Base-by-base conservation (phyloP, 2,888 invertebrate genomes). In the Macrophya annulata region DNA sequence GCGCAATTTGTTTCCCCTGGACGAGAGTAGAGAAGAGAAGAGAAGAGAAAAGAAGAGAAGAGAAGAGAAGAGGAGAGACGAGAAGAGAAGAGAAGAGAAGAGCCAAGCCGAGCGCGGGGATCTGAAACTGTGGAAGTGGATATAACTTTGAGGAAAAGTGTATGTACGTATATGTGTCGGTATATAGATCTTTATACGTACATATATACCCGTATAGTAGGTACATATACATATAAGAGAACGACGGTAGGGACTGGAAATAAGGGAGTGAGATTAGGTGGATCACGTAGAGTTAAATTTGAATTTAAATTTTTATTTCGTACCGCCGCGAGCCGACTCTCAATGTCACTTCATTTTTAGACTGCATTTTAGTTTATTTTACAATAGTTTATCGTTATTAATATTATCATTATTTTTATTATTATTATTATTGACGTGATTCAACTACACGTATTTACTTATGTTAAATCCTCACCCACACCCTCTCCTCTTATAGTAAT, bases 161-260 rank as follows among this genome's bases (percentile, higher is more conserved):
- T 59, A 51, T 82, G 37, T 72, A 55, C 48, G 48, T 71, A 40
- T 72, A 74, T 84, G 72, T 84, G 55, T 74, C 51, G 55, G 76
- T 79, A n/a, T 77, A 85, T 82, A 84, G 59, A 85, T 74, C 37
- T 87, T 84, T 83, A 77, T 87, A 48, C 71, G 84, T 85, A 83
- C 85, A 85, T 86, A 81, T 83, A 62, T 85, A 79, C 62, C 17
- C 51, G 55, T 76, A 51, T 76, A 79, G 1, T 40, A 55, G 55
- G 21, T 31, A 31, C 31, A 77, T n/a, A 74, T 31, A 31, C 31
- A 77, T n/a, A 74, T 68, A 68, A 77, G 51, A 81, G 81, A 59
- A 81, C 40, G 59, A 81, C 81, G 25, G 40, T 43, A 51, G 81
- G 62, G 62, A 65, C 45, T 62, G 43, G 81, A 65, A 81, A 59